Conservation (phyloP, 1,140 invertebrate species). For the Thrips palmi region DNA sequence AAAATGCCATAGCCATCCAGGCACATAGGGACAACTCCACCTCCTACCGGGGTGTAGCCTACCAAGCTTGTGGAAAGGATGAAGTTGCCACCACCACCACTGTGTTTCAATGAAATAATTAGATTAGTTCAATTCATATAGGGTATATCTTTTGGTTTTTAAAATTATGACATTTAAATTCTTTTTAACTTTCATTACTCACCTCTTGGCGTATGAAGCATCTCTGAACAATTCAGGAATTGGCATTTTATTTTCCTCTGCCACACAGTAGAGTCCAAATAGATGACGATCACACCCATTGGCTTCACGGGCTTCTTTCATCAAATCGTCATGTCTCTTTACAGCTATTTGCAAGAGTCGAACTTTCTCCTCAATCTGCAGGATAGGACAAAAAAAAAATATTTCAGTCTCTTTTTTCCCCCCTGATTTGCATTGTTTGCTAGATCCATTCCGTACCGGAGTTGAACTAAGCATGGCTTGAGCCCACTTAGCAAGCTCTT, state of each 20-base stretch:
- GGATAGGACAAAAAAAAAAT: conserved; percentile 5
- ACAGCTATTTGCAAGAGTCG: conserved; percentile 22
- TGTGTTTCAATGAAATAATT: conserved; percentile 19
- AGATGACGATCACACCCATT: conserved; percentile 48
- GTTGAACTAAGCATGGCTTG: conserved; percentile 23
- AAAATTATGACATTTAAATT: conserved; percentile 5
- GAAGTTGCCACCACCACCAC: conserved; percentile 42
- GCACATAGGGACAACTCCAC: conserved; percentile 38
- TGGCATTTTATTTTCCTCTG: conserved; percentile 28
- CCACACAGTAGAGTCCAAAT: conserved; percentile 49
- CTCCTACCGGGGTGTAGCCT: conserved; percentile 34
- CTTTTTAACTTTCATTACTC: too few relatives aligned
- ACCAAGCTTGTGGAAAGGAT: conserved; percentile 38
- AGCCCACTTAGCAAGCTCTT: conserved; percentile 23
- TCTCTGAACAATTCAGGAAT: conserved; percentile 33
- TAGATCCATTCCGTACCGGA: conserved; percentile 14
- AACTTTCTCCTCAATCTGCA: conserved; percentile 16
- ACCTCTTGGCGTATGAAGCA: conserved; percentile 33
- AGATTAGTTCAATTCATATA: conserved; percentile 10
- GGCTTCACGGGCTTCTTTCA: conserved; percentile 29
- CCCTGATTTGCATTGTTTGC: neutral
- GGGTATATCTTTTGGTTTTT: conserved; percentile 2
- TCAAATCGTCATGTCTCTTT: conserved; percentile 21
- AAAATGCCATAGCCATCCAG: conserved; percentile 40
- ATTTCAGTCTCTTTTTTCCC: neutral